phyloP scores from a whole-genome alignment of 2,888 invertebrate species.

The Charanyca ferruginea region DNA sequence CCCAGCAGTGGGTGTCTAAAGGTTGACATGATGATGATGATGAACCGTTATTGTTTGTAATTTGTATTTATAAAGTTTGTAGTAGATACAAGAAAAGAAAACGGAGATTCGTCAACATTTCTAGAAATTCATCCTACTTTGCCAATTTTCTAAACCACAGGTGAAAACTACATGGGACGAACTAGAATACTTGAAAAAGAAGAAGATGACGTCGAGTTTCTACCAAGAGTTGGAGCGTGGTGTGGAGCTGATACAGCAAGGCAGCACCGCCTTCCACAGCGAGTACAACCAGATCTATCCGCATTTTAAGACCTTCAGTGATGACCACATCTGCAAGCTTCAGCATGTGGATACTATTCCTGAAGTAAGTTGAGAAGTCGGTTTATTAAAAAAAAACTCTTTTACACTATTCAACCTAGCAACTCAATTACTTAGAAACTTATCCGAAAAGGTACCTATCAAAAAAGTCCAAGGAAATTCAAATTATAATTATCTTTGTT shows the following conservation, averaged over 20 bases:
- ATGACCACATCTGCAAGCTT: conserved; percentile 82
- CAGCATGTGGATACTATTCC: conserved; percentile 83
- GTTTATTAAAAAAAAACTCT: not conserved
- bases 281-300: conserved; percentile 84
- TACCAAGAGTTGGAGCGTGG: conserved; percentile 78
- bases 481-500: not conserved
- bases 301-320: conserved; percentile 77
- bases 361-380: conserved; percentile 69
- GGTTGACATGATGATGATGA: too few relatives aligned
- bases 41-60: too few relatives aligned
- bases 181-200: conserved; percentile 82
- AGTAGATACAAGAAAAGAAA: too few relatives aligned
- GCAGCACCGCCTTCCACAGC: conserved; percentile 81
- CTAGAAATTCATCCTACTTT: not conserved
- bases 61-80: too few relatives aligned
- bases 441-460: too few relatives aligned
- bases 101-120: too few relatives aligned
- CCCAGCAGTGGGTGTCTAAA: too few relatives aligned
- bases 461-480: not conserved
- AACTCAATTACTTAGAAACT: not conserved
- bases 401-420: not conserved
- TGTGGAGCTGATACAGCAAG: conserved; percentile 75
- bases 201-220: conserved; percentile 78
- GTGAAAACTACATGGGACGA: conserved; percentile 79
- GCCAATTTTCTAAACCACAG: conserved; percentile 59